phyloP scores from a whole-genome alignment of 2,888 invertebrate genomes.

The Vanessa cardui region DNA sequence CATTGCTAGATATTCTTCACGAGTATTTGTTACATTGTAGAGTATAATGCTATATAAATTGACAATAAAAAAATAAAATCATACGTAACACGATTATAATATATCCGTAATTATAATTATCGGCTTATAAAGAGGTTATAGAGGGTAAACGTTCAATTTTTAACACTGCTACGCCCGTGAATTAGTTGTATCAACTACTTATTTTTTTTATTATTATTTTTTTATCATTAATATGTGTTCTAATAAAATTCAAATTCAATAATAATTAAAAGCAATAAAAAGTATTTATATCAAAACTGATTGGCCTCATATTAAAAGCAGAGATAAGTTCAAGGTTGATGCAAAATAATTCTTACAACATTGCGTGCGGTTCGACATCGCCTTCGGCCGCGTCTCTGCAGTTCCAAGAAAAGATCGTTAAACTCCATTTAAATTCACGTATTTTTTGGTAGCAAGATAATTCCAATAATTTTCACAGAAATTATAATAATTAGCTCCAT shows the following conservation, averaged over 20 bases:
- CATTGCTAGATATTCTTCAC: not conserved
- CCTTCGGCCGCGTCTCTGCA: conserved; percentile 64
- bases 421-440: conserved; percentile 64
- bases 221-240: too few species aligned
- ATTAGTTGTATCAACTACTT: too few species aligned
- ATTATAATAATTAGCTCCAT: conserved; percentile 82
- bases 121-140: too few species aligned
- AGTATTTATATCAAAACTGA: not conserved
- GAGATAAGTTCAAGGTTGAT: conserved; percentile 65
- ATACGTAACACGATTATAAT: not conserved
- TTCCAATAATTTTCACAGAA: conserved; percentile 80
- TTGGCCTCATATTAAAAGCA: conserved; percentile 31
- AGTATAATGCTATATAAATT: not conserved
- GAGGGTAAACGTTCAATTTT: too few species aligned
- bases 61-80: conserved; percentile 15
- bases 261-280: not conserved
- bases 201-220: too few species aligned
- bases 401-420: conserved; percentile 81
- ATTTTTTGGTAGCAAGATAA: conserved; percentile 82
- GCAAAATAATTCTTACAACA: conserved; percentile 49
- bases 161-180: too few species aligned
- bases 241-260: not conserved
- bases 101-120: too few species aligned
- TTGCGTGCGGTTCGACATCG: conserved; percentile 55
- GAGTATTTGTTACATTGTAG: not conserved